Evolutionary conservation across 2,113 vertebrate species (phyloP).

Genomic region (Ia io): DNA sequence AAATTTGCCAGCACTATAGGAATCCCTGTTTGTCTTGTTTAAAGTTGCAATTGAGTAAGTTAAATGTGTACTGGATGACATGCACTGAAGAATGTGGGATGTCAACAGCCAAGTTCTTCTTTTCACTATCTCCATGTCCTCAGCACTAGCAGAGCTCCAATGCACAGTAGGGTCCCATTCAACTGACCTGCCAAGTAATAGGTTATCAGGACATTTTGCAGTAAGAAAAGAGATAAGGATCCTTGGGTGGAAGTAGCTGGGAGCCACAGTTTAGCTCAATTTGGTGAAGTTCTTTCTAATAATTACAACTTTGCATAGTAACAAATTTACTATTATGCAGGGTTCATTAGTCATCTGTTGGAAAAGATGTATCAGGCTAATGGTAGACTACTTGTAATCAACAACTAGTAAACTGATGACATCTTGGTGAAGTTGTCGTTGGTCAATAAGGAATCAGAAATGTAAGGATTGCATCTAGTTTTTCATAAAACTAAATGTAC

Average conservation of each 20-base stretch:
- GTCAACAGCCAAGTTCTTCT: neutral
- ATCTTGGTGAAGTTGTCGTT: neutral
- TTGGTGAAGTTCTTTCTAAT: neutral
- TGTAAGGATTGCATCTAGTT: rapidly evolving
- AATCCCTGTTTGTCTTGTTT: neutral
- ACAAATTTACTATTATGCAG: neutral
- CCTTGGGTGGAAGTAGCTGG: neutral
- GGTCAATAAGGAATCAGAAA: neutral
- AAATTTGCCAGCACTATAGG: rapidly evolving
- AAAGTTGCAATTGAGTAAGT: neutral
- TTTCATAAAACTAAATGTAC: neutral
- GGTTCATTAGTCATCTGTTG: neutral
- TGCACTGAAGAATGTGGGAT: neutral
- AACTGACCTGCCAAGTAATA: neutral
- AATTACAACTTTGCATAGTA: neutral
- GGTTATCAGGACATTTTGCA: neutral
- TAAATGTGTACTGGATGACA: neutral
- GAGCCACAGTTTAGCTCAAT: neutral
- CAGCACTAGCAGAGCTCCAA: neutral
- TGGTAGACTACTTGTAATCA: neutral
- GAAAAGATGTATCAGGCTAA: neutral
- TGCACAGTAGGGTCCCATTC: neutral
- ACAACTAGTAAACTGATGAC: neutral
- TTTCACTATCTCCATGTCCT: neutral
- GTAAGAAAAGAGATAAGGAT: neutral